Base-by-base conservation (phyloP, 2,888 invertebrate genomes). In the Andricus quercusramuli region DNA sequence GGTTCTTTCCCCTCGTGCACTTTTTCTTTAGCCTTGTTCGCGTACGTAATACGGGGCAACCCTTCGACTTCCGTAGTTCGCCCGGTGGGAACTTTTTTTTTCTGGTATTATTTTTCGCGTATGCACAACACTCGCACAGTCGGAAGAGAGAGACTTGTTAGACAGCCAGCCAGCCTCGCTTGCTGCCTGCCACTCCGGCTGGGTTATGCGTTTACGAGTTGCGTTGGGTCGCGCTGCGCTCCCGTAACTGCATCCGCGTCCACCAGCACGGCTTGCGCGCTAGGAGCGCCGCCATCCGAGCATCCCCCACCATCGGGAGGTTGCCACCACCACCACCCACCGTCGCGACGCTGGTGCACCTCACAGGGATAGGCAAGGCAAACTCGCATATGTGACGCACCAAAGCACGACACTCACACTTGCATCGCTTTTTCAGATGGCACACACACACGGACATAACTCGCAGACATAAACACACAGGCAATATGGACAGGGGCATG, bases 191-290 rank as follows among this genome's bases (percentile, higher is more conserved):
- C 80, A 82, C 79, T 81, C 78, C 79, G 59, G 80, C 78, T 78
- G 80, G 83, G 80, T 83, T 82, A 82, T 83, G 80, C 83, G 84
- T 83, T 84, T 86, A 85, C 86, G 85, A 86, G 92, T 90, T 91
- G 92, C 91, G 91, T 92, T 91, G 91, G 91, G 91, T 92, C 92
- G 91, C 92, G 92, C 92, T 92, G 92, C 92, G 92, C 92, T 92
- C 92, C 92, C 92, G 92, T 92, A 92, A 92, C 92, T 92, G 92
- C 92, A 92, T 92, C 91, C 91, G 91, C 90, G 91, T 91, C 91
- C 89, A 87, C 86, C 88, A 88, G 89, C 89, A 89, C 90, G 91
- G 90, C 91, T 90, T 91, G 90, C 89, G 91, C 91, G 92, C 91
- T 90, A 89, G 89, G 88, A 91, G 91, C 91, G 91, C 90, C 90